Percentiles rank a stretch among this genome's conserved stretches.
phyloP scores from a whole-genome alignment of 1,140 invertebrate genomes.

The Orius laevigatus region DNA sequence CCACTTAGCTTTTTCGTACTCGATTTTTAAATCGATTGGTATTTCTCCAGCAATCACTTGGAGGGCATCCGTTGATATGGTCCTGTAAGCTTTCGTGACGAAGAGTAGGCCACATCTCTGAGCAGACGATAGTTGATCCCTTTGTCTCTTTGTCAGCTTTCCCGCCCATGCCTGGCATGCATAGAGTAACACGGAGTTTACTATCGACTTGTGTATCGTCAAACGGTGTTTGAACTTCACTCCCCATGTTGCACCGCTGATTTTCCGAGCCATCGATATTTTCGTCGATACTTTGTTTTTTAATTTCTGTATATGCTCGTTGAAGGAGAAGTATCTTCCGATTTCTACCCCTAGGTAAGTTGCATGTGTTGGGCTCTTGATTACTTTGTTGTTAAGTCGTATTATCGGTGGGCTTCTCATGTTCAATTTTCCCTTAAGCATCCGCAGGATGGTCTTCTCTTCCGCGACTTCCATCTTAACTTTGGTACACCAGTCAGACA shows the following conservation, averaged over 20 bases:
- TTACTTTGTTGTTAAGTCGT: constrained; percentile 9
- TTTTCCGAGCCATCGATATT: neutral
- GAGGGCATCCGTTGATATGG: neutral
- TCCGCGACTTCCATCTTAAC: constrained; percentile 8
- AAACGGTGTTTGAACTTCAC: neutral
- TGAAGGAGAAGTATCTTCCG: neutral
- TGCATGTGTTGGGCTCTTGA: neutral
- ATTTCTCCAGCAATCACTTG: neutral
- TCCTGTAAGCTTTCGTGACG: neutral
- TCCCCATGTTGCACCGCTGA: neutral
- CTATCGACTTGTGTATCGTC: neutral
- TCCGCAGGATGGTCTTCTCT: constrained; percentile 15
- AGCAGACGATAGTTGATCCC: neutral
- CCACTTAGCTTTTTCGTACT: neutral
- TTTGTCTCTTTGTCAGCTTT: neutral
- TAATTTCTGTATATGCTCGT: neutral
- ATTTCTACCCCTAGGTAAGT: neutral
- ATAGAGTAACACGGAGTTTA: neutral
- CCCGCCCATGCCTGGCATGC: neutral
- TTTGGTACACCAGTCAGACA: neutral
- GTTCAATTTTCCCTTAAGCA: constrained; percentile 14
- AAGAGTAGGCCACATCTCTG: neutral
- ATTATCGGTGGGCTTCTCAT: neutral
- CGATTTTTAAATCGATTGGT: neutral
- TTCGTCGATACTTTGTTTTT: neutral